Evolutionary conservation across 2,888 invertebrate genomes (phyloP).

Genomic region (Atethmia centrago): DNA sequence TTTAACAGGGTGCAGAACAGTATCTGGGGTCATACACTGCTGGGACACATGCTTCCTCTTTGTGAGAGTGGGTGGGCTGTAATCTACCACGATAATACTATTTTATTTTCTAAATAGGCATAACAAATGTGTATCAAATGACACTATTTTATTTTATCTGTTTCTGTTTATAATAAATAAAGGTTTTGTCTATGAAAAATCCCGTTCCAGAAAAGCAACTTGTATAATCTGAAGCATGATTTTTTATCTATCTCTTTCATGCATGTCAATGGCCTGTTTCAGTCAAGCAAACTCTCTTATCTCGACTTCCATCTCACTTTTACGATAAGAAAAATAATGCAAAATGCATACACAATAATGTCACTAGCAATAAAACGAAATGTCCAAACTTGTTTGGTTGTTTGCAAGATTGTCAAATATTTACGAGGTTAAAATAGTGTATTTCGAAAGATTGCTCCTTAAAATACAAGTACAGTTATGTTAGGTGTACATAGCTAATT

Average conservation of each 20-base stretch:
- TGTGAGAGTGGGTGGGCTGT: too few species aligned
- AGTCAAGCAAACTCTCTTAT: neutral
- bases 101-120: neutral
- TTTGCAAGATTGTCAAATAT: constrained; percentile 30
- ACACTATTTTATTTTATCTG: neutral
- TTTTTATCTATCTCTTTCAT: constrained; percentile 18
- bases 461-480: neutral
- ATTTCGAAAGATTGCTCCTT: neutral
- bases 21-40: too few species aligned
- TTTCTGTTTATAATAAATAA: neutral
- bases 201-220: neutral
- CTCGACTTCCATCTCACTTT: constrained; percentile 33
- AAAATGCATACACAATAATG: constrained; percentile 9
- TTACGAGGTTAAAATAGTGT: constrained; percentile 26
- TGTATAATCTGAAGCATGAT: constrained; percentile 3
- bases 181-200: constrained; percentile 7
- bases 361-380: too few species aligned
- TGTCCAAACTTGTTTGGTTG: constrained; percentile 13
- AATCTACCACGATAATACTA: too few species aligned
- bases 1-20: too few species aligned
- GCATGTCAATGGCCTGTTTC: neutral
- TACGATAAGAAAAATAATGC: constrained; percentile 1
- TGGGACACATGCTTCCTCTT: too few species aligned
- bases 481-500: constrained; percentile 3
- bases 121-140: neutral